Conservation (phyloP, 2,888 invertebrate genomes). For the Disparrhopalites patrizii region DNA sequence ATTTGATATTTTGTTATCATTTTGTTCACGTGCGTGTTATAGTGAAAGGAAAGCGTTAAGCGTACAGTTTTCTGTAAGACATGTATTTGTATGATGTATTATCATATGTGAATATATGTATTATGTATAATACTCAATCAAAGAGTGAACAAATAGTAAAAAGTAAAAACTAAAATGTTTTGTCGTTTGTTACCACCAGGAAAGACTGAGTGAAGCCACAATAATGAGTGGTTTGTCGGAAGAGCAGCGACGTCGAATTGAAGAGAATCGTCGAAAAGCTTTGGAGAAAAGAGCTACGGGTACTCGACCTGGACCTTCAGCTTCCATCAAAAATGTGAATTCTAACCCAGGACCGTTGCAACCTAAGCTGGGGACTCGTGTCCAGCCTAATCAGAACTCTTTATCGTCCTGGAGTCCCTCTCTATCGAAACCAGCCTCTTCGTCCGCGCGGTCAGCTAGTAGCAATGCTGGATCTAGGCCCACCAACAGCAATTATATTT, state of each 20-base stretch:
- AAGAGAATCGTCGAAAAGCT: conserved; percentile 53
- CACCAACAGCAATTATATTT: background rate
- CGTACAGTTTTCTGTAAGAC: too few species aligned
- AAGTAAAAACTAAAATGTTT: too few species aligned
- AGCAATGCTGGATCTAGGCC: background rate
- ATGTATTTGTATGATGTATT: background rate
- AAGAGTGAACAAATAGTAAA: too few species aligned
- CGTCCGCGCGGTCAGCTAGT: background rate
- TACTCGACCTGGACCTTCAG: background rate
- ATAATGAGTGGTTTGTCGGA: conserved; percentile 49
- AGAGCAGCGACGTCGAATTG: conserved; percentile 53
- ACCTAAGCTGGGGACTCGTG: background rate
- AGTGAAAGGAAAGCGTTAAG: too few species aligned
- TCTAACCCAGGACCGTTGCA: background rate
- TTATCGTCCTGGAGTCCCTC: background rate
- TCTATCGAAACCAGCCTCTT: background rate
- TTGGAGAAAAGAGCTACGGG: conserved; percentile 50
- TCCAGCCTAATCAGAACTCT: background rate
- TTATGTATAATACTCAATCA: too few species aligned
- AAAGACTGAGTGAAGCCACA: too few species aligned
- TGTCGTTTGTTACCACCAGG: too few species aligned
- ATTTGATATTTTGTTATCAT: too few species aligned
- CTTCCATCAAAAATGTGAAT: background rate
- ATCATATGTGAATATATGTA: background rate
- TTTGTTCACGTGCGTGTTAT: too few species aligned